phyloP scores from a whole-genome alignment of 2,113 vertebrate genomes.

The Todiramphus saurophagus region DNA sequence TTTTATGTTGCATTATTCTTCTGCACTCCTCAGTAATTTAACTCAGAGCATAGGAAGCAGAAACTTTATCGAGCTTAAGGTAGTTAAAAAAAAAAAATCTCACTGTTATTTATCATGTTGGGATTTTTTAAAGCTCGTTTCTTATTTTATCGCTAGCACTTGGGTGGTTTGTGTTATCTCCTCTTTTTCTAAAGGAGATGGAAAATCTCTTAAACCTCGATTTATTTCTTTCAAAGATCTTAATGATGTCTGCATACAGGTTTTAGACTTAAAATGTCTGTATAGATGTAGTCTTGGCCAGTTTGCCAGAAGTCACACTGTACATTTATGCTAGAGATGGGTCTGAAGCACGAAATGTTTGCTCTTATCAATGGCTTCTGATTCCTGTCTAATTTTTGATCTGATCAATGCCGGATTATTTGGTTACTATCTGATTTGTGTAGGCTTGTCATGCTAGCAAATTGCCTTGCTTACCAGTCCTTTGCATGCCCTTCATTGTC shows the following conservation, averaged over 20 bases:
- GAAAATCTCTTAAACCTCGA: neutral
- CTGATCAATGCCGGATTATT: neutral
- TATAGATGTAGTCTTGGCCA: neutral
- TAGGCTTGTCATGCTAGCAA: slow-evolving; percentile 3
- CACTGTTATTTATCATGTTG: neutral
- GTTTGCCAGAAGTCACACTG: neutral
- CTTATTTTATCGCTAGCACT: neutral
- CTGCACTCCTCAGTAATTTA: neutral
- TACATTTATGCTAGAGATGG: neutral
- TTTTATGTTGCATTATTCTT: neutral
- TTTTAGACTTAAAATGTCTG: neutral
- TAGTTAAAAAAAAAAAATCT: neutral
- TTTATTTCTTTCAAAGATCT: neutral
- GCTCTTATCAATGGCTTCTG: neutral
- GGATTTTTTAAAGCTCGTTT: neutral
- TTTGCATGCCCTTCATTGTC: neutral
- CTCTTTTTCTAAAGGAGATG: neutral
- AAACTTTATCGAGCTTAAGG: neutral
- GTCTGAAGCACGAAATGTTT: neutral
- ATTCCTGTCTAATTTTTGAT: neutral
- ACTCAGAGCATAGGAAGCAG: neutral
- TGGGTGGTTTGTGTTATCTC: neutral
- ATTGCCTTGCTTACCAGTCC: neutral
- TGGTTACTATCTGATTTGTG: neutral
- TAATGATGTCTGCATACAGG: neutral